phyloP scores from a whole-genome alignment of 2,113 vertebrate species.

The Brachirus orientalis region DNA sequence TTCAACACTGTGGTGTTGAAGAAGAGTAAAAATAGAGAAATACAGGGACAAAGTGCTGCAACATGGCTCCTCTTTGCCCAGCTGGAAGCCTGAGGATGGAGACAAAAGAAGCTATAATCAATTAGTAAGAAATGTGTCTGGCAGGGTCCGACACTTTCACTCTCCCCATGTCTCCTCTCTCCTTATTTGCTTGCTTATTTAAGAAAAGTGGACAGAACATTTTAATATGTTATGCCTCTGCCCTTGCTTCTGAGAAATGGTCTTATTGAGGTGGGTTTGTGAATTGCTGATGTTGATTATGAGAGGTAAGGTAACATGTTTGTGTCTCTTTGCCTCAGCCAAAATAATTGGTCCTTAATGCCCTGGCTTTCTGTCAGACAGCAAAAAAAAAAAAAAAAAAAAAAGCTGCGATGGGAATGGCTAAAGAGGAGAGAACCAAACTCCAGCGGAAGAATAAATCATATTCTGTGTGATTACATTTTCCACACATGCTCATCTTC shows the following conservation, averaged over 20 bases:
- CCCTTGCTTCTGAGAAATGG: background rate
- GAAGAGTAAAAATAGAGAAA: constrained; percentile 39
- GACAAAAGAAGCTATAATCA: constrained; percentile 61
- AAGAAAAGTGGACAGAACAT: constrained; percentile 24
- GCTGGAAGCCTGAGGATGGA: constrained; percentile 35
- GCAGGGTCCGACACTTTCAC: constrained; percentile 45
- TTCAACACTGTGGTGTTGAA: no score
- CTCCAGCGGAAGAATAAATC: background rate
- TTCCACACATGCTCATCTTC: background rate
- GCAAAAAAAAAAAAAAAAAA: background rate
- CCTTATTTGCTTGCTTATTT: constrained; percentile 58
- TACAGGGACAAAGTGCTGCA: constrained; percentile 24
- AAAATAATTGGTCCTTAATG: constrained; percentile 4
- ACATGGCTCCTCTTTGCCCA: constrained; percentile 35
- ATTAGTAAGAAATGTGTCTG: constrained; percentile 43
- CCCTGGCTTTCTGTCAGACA: background rate
- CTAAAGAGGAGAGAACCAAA: background rate
- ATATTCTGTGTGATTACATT: constrained; percentile 7
- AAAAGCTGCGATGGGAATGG: background rate
- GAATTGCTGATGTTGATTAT: constrained; percentile 23
- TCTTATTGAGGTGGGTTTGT: constrained; percentile 2
- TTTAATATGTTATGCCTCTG: constrained; percentile 63
- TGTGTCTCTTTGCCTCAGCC: background rate
- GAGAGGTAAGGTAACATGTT: background rate
- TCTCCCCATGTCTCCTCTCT: constrained; percentile 31